These are phyloP conservation scores for Nycticebus coucang DNA, from an alignment of 2,113 vertebrate genomes.

Conservation along the genomic window DNA sequence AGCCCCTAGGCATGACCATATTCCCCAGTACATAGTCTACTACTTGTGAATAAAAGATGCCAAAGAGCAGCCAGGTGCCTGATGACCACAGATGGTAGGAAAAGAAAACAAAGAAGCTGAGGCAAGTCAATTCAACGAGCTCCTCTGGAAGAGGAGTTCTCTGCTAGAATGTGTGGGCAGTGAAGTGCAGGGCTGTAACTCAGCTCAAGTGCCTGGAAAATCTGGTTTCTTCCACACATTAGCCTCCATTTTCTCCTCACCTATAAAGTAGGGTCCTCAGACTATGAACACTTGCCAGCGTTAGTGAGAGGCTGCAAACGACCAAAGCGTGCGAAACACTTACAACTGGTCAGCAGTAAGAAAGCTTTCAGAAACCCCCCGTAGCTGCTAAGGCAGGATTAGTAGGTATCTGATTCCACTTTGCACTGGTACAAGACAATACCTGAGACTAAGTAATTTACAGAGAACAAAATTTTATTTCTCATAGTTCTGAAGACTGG, in stretches of 20 bases:
- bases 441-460: neutral
- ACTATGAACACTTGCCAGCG: neutral
- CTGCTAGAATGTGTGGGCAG: neutral
- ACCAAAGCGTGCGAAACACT: neutral
- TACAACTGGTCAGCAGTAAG: neutral
- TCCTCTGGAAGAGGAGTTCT: neutral
- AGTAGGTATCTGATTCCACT: neutral
- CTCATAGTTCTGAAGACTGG: neutral
- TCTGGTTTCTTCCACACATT: neutral
- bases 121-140: neutral
- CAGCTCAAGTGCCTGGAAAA: neutral
- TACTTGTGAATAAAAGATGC: neutral
- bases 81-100: neutral
- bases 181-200: neutral
- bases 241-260: neutral
- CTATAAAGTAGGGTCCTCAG: neutral
- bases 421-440: neutral
- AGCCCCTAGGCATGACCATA: neutral
- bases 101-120: neutral
- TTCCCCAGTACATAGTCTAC: neutral
- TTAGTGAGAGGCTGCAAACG: neutral
- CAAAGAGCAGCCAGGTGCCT: neutral
- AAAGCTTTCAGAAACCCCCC: neutral
- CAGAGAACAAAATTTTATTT: neutral
- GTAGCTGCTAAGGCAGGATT: too few species aligned